Evolutionary conservation across 2,113 vertebrate genomes (phyloP), one percentile per base, ranked within the genome.

Genomic region (Megaceryle maxima): DNA sequence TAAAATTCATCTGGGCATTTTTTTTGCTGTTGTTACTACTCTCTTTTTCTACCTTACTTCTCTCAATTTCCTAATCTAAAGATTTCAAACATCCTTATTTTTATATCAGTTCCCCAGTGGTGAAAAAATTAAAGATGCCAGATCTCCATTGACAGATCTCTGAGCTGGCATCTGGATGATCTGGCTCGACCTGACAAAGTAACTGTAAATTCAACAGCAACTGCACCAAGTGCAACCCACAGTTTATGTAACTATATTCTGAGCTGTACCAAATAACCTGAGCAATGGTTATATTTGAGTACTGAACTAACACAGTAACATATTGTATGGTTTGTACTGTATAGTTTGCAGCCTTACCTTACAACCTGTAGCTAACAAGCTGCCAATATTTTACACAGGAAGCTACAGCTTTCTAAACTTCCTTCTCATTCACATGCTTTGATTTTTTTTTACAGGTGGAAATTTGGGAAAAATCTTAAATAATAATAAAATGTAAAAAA

Each of bases 111-210:
- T 87, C 70, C 29, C 18, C 13, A 64, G 78, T 35, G 10, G 43
- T 16, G 33, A 77, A 83, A 51, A 91, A 94, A 95, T 37, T 90
- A 88, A 96, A 91, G 64, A 74, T 33, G 70, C 13, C 76, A 97
- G 87, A 89, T 78, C 84, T 96, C 89, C 95, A 70, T 74, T 86
- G 80, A 93, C 88, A 96, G 92, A 96, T 94, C 90, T 94, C 55
- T 97, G 94, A 95, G 18, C 22, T 53, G 43, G 87, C 82, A 96
- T 88, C 95, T 96, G 88, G 80, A 90, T 62, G 44, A 70, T 73
- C 59, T 59, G 76, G 70, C 83, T 46, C 90, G 89, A 84, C 53
- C 69, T 78, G 83, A 90, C 81, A 92, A 68, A 77, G 74, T 87
- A 74, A 76, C 60, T 69, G 83, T 87, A 96, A 90, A 92, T 79